Evolutionary conservation across 1,140 invertebrate genomes (phyloP).

Genomic region (Ectropis grisescens): DNA sequence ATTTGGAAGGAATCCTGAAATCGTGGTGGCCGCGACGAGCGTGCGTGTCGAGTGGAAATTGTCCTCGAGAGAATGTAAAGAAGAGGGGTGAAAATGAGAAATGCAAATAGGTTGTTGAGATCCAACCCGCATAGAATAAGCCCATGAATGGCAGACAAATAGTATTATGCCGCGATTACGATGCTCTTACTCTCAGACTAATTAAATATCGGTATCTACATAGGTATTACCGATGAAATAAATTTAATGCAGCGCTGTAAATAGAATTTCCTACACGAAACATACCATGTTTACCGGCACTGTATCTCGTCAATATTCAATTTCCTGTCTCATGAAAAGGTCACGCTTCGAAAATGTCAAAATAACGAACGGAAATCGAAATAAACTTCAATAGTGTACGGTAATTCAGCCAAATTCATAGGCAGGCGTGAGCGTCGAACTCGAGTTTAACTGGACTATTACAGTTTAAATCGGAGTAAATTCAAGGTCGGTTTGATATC

Average conservation of each 20-base stretch:
- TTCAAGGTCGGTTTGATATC: too few relatives aligned
- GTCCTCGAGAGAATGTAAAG: constrained; percentile 26
- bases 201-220: too few relatives aligned
- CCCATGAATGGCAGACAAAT: constrained; percentile 43
- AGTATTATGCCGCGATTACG: constrained; percentile 33
- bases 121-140: constrained; percentile 26
- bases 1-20: too few relatives aligned
- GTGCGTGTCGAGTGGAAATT: constrained; percentile 26
- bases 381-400: constrained; percentile 15
- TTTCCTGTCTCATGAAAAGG: constrained; percentile 30
- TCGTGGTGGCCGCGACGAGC: too few relatives aligned
- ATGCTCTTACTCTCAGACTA: too few relatives aligned
- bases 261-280: too few relatives aligned
- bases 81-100: constrained; percentile 50
- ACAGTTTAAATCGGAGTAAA: too few relatives aligned
- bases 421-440: too few relatives aligned
- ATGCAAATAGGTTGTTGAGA: constrained; percentile 47
- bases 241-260: too few relatives aligned
- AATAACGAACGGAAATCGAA: constrained; percentile 33
- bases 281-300: too few relatives aligned
- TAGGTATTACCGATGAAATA: too few relatives aligned
- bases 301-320: constrained; percentile 28
- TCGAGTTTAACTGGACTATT: too few relatives aligned
- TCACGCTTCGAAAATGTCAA: constrained; percentile 18
- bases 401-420: constrained; percentile 4